These are phyloP conservation scores for Xiphophorus birchmanni DNA, from an alignment of 2,797 vertebrate genomes.

Conservation along the genomic window DNA sequence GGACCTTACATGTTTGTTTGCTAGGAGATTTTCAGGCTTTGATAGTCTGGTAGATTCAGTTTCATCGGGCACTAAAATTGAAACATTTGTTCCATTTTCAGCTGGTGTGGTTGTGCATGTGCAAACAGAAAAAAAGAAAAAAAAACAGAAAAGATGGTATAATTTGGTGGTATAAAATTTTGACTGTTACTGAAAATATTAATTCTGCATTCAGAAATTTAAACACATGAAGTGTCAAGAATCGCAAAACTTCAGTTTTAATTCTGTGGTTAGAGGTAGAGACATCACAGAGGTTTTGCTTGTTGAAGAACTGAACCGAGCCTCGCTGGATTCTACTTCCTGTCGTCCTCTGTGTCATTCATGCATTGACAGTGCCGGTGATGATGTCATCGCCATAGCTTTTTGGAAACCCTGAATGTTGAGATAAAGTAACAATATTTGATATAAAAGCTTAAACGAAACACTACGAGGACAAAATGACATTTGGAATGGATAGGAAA, in stretches of 20 bases:
- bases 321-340: not conserved
- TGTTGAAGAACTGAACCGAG: too few relatives aligned
- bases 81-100: too few relatives aligned
- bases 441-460: slow-evolving; percentile 51
- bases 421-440: slow-evolving; percentile 43
- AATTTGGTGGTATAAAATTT: not conserved
- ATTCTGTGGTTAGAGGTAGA: too few relatives aligned
- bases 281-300: not conserved
- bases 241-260: not conserved
- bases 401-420: slow-evolving; percentile 20
- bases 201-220: not conserved
- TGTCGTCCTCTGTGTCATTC: slow-evolving; percentile 4
- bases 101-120: too few relatives aligned
- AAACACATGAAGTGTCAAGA: not conserved
- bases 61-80: too few relatives aligned
- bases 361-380: slow-evolving; percentile 16
- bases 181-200: not conserved
- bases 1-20: too few relatives aligned
- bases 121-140: too few relatives aligned
- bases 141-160: too few relatives aligned
- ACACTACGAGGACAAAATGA: slow-evolving; percentile 31
- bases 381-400: slow-evolving; percentile 24
- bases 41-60: too few relatives aligned
- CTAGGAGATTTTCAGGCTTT: too few relatives aligned
- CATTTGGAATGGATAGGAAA: slow-evolving; percentile 45